Percentiles rank a stretch among this genome's conserved stretches.
phyloP scores from a whole-genome alignment of 2,888 invertebrate genomes.

The Sympetrum striolatum region DNA sequence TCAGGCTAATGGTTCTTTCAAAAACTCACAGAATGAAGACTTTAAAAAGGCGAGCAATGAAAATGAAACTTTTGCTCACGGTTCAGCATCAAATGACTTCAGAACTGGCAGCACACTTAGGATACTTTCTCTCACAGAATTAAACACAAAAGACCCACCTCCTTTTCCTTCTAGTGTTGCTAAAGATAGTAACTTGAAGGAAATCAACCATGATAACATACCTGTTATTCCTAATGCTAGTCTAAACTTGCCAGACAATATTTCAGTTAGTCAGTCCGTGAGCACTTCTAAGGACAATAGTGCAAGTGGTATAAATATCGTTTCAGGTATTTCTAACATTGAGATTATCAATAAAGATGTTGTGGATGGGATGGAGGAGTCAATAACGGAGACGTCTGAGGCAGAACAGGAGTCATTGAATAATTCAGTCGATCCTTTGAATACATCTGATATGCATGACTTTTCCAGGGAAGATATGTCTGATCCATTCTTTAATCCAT shows the following conservation, averaged over 20 bases:
- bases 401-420: neutral
- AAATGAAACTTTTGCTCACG: conserved; percentile 13
- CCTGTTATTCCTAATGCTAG: conserved; percentile 35
- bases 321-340: neutral
- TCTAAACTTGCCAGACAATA: neutral
- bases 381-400: neutral
- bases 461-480: neutral
- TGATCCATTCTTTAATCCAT: conserved; percentile 12
- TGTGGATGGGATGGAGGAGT: neutral
- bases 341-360: neutral
- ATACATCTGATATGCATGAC: neutral
- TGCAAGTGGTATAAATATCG: neutral
- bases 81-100: conserved; percentile 13
- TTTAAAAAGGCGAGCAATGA: neutral
- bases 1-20: conserved; percentile 25
- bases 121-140: conserved; percentile 4
- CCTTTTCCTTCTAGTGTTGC: neutral
- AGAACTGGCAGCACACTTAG: neutral
- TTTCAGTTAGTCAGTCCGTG: neutral
- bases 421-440: neutral
- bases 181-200: neutral
- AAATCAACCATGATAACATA: neutral
- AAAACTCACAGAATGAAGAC: conserved; percentile 26
- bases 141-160: conserved; percentile 12
- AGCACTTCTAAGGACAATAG: conserved; percentile 18